phyloP scores from a whole-genome alignment of 2,113 vertebrate genomes.

The Sterrhoptilus dennistouni region DNA sequence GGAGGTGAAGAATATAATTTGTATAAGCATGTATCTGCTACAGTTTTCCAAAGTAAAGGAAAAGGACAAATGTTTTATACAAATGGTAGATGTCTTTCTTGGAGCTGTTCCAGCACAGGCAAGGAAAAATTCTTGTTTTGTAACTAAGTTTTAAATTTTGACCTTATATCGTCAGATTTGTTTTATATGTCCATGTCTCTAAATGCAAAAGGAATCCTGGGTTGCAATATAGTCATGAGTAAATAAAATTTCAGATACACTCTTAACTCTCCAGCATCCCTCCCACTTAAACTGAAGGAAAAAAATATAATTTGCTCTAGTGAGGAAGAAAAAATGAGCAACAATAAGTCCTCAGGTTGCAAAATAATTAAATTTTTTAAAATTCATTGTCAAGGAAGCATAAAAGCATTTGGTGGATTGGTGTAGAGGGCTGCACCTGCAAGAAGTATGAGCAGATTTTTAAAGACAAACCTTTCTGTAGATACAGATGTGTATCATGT shows the following conservation, averaged over 20 bases:
- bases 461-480: background rate
- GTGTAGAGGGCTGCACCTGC: background rate
- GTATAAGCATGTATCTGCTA: background rate
- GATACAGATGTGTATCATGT: background rate
- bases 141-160: background rate
- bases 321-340: background rate
- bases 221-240: background rate
- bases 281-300: background rate
- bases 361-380: background rate
- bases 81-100: background rate
- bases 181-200: background rate
- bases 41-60: background rate
- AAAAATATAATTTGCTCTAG: background rate
- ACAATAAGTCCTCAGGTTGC: background rate
- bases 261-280: background rate
- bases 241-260: background rate
- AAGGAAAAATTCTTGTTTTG: background rate
- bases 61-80: background rate
- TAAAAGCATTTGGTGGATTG: background rate
- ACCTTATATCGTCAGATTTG: background rate
- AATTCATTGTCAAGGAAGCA: background rate
- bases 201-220: background rate
- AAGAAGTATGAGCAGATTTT: background rate
- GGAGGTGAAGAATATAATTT: background rate
- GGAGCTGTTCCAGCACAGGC: background rate